phyloP scores from a whole-genome alignment of 2,113 vertebrate genomes.

The Corydoras maculifer region DNA sequence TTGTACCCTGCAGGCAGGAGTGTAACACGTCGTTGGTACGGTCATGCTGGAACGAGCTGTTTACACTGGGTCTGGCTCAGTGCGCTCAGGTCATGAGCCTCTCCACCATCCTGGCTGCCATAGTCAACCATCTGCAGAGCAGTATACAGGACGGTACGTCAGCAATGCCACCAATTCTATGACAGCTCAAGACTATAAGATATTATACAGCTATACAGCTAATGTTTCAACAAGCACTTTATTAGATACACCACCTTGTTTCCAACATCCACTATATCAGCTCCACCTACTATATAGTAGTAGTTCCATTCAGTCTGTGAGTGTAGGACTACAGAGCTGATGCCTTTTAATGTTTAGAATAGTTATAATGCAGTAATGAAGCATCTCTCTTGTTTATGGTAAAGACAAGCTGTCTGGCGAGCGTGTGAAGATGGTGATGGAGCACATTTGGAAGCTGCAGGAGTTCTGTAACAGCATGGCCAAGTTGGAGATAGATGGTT shows the following conservation, averaged over 20 bases:
- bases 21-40: slow-evolving; percentile 91
- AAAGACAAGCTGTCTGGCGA: slow-evolving; percentile 92
- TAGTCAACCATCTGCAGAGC: slow-evolving; percentile 94
- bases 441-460: slow-evolving; percentile 98
- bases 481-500: slow-evolving; percentile 87
- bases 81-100: slow-evolving; percentile 96
- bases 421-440: slow-evolving; percentile 95
- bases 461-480: slow-evolving; percentile 99
- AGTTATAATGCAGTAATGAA: neutral
- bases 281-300: too few relatives aligned
- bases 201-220: too few relatives aligned
- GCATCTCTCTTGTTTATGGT: slow-evolving; percentile 39
- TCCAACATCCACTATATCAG: too few relatives aligned
- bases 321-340: too few relatives aligned
- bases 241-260: too few relatives aligned
- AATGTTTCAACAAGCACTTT: too few relatives aligned
- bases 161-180: neutral
- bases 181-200: too few relatives aligned
- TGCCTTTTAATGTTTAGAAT: too few relatives aligned
- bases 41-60: slow-evolving; percentile 96
- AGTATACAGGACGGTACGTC: slow-evolving; percentile 90
- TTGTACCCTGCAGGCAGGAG: slow-evolving; percentile 75
- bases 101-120: slow-evolving; percentile 91
- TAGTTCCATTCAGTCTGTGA: too few relatives aligned
- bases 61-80: slow-evolving; percentile 93